Percentiles rank a stretch among this genome's conserved stretches.
Conservation (phyloP, 2,888 invertebrate genomes). For the Bellardia pandia region DNA sequence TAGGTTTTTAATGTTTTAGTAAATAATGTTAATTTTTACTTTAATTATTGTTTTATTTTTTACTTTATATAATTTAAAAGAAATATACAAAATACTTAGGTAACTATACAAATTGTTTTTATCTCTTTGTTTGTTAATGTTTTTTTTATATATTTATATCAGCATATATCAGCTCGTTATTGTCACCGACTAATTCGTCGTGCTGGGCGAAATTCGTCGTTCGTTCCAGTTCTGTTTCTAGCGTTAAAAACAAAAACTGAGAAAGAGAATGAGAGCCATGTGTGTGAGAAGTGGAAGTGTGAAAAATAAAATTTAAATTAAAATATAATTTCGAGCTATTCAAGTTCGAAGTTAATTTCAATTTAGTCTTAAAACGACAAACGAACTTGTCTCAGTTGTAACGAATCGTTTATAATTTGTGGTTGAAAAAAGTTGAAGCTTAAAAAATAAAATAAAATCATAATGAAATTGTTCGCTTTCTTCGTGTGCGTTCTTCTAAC, state of each 20-base stretch:
- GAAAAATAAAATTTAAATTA: not conserved
- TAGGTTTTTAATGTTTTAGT: too few relatives aligned
- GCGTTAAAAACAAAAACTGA: not conserved
- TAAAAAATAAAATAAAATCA: conserved; percentile 24
- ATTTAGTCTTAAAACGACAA: conserved; percentile 51
- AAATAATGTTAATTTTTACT: too few relatives aligned
- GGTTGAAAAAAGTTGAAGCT: not conserved
- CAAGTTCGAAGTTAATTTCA: conserved; percentile 30
- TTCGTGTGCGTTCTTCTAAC: conserved; percentile 68
- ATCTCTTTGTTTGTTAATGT: too few relatives aligned
- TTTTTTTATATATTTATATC: too few relatives aligned
- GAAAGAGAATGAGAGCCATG: not conserved
- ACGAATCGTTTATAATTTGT: not conserved
- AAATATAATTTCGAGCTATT: not conserved
- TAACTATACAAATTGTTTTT: too few relatives aligned
- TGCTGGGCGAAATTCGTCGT: too few relatives aligned
- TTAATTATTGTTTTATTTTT: too few relatives aligned
- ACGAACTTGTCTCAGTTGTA: not conserved
- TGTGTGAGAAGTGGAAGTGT: not conserved
- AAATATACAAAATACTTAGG: too few relatives aligned
- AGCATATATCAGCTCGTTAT: too few relatives aligned
- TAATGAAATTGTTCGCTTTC: conserved; percentile 78
- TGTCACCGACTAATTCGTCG: too few relatives aligned
- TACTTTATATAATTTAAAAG: too few relatives aligned
- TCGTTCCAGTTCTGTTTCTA: too few relatives aligned